These are phyloP conservation scores for Conopomorpha cramerella DNA, from an alignment of 1,140 invertebrate species.

Conservation along the genomic window DNA sequence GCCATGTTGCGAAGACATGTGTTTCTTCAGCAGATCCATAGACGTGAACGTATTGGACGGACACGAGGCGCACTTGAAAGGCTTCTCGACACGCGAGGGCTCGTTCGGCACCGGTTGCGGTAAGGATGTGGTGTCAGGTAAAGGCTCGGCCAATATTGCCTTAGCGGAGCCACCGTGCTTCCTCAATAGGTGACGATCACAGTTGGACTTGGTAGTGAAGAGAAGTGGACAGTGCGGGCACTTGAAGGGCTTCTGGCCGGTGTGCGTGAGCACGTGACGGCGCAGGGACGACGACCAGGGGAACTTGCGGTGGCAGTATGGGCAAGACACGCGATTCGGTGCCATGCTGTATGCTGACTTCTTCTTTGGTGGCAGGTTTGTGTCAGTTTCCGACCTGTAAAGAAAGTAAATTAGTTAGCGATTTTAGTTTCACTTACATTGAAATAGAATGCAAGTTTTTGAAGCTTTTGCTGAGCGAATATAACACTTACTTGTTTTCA, in stretches of 20 bases:
- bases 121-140: slow-evolving; percentile 27
- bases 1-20: slow-evolving; percentile 73
- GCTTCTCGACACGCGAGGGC: slow-evolving; percentile 73
- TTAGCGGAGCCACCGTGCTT: slow-evolving; percentile 75
- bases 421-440: too few relatives aligned
- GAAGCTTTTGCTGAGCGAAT: neutral
- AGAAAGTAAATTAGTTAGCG: too few relatives aligned
- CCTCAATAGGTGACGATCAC: slow-evolving; percentile 88
- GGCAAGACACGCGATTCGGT: slow-evolving; percentile 89
- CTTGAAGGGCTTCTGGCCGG: slow-evolving; percentile 95
- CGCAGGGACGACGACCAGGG: slow-evolving; percentile 94
- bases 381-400: slow-evolving; percentile 64
- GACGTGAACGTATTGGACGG: slow-evolving; percentile 86
- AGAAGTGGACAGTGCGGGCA: slow-evolving; percentile 89
- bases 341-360: slow-evolving; percentile 95
- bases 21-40: slow-evolving; percentile 77
- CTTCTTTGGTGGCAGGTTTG: slow-evolving; percentile 70
- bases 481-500: slow-evolving; percentile 68
- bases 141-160: slow-evolving; percentile 39
- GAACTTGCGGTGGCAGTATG: slow-evolving; percentile 90
- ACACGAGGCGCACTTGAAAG: slow-evolving; percentile 83
- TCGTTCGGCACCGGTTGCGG: slow-evolving; percentile 37
- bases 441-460: too few relatives aligned
- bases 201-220: slow-evolving; percentile 97
- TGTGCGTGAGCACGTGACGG: slow-evolving; percentile 91